A percentile compares a stretch with the other conserved stretches of the same genome.
Evolutionary conservation across 2,113 vertebrate genomes (phyloP).

Genomic region (Laticauda laticaudata): DNA sequence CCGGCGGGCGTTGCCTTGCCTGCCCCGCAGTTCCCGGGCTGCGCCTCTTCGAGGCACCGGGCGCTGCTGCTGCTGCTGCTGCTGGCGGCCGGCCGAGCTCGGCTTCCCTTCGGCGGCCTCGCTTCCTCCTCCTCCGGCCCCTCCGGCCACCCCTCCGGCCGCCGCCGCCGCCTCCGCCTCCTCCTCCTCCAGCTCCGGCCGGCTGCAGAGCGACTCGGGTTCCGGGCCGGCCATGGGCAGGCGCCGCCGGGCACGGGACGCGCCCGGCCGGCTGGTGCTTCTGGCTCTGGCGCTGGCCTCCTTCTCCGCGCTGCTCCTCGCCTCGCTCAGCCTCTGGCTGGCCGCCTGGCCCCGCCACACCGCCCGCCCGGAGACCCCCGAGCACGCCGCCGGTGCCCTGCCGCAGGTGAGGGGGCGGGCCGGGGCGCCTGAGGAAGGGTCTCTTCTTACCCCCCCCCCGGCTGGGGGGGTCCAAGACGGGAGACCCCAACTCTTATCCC

Average conservation of each 20-base stretch:
- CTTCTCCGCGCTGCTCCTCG: slow-evolving; percentile 4
- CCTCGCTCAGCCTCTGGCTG: slow-evolving; percentile 27
- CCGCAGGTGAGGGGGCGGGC: neutral
- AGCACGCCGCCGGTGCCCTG: neutral
- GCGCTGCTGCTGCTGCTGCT: neutral
- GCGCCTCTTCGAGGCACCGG: neutral
- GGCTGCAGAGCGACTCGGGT: neutral
- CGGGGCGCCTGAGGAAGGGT: too few species aligned
- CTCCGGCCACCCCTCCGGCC: too few species aligned
- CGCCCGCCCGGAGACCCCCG: neutral
- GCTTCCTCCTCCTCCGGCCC: neutral
- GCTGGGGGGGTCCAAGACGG: too few species aligned
- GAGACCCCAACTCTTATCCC: too few species aligned
- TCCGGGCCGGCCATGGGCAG: slow-evolving; percentile 17
- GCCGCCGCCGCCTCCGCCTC: neutral
- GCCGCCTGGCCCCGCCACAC: slow-evolving; percentile 1
- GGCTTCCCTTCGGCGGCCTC: slow-evolving; percentile 3
- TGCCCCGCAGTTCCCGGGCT: neutral
- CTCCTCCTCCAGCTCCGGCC: neutral
- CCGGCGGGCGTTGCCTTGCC: neutral
- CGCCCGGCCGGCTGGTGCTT: neutral
- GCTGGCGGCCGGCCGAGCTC: slow-evolving; percentile 3
- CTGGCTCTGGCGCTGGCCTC: slow-evolving; percentile 13
- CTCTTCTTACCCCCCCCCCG: too few species aligned
- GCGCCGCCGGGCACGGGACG: slow-evolving; percentile 7